Percentiles rank a stretch among this genome's conserved stretches.
phyloP scores from a whole-genome alignment of 2,888 invertebrate species.

The Creontiades dilutus region DNA sequence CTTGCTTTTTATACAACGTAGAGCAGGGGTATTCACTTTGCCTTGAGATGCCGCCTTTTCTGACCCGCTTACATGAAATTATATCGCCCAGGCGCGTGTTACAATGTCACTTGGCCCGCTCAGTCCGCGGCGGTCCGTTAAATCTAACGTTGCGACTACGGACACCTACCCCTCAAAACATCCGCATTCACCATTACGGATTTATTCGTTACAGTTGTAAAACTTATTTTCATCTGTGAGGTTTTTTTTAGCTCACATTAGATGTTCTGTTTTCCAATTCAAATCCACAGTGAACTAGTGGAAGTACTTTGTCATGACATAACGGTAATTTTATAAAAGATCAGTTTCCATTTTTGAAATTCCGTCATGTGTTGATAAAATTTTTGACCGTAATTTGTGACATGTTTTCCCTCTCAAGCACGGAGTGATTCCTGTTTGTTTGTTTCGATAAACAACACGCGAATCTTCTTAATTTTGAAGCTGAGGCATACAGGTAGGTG shows the following conservation, averaged over 20 bases:
- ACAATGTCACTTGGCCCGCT: conserved; percentile 61
- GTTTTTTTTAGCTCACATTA: neutral
- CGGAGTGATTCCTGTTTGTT: no score
- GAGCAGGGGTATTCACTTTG: conserved; percentile 30
- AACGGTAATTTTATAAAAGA: no score
- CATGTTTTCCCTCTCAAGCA: no score
- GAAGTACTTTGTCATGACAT: no score
- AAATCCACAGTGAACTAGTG: no score
- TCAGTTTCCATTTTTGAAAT: no score
- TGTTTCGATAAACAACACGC: no score
- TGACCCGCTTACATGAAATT: conserved; percentile 58
- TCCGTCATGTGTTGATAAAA: no score
- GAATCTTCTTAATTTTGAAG: no score
- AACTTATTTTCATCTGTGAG: neutral
- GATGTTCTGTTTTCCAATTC: neutral
- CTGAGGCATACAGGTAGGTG: no score
- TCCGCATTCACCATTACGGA: neutral
- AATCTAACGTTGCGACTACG: conserved; percentile 48
- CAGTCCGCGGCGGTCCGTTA: conserved; percentile 54
- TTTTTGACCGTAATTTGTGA: no score
- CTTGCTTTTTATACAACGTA: conserved; percentile 46
- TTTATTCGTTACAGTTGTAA: neutral
- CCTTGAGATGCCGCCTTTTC: conserved; percentile 57
- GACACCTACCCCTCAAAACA: neutral
- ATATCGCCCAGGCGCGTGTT: conserved; percentile 57